Evolutionary conservation across 2,797 vertebrate species (phyloP).

Genomic region (Thunnus albacares): DNA sequence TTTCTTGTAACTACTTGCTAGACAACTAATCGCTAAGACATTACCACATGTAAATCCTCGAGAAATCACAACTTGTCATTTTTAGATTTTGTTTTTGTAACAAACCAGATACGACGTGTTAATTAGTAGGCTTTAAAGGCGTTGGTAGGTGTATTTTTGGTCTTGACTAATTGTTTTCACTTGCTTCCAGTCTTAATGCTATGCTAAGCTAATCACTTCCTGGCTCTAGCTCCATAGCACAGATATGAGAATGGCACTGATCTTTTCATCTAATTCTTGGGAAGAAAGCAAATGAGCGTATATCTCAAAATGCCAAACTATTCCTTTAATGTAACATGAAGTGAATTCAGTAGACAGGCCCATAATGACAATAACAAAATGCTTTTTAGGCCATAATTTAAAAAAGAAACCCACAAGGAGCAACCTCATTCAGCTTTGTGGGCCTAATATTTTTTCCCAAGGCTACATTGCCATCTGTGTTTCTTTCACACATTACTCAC

Average conservation of each 20-base stretch:
- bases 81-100: neutral
- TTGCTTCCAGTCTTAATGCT: too few species aligned
- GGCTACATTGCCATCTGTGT: slow-evolving; percentile 40
- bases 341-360: too few species aligned
- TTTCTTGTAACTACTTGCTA: too few species aligned
- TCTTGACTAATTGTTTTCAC: too few species aligned
- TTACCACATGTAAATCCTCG: neutral
- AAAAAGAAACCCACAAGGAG: slow-evolving; percentile 16
- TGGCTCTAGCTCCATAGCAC: too few species aligned
- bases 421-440: slow-evolving; percentile 7
- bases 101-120: neutral
- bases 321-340: neutral
- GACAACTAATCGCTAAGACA: too few species aligned
- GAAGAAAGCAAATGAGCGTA: too few species aligned
- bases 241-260: too few species aligned
- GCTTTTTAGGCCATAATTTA: slow-evolving; percentile 21
- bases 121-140: neutral
- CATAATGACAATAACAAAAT: neutral
- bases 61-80: neutral
- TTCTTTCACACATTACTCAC: slow-evolving; percentile 38
- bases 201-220: too few species aligned
- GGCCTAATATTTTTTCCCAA: slow-evolving; percentile 13
- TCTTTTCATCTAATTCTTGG: too few species aligned
- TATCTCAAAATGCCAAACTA: neutral
- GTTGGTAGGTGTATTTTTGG: neutral